Evolutionary conservation across 2,113 vertebrate species (phyloP).

Genomic region (Hirundichthys speculiger): DNA sequence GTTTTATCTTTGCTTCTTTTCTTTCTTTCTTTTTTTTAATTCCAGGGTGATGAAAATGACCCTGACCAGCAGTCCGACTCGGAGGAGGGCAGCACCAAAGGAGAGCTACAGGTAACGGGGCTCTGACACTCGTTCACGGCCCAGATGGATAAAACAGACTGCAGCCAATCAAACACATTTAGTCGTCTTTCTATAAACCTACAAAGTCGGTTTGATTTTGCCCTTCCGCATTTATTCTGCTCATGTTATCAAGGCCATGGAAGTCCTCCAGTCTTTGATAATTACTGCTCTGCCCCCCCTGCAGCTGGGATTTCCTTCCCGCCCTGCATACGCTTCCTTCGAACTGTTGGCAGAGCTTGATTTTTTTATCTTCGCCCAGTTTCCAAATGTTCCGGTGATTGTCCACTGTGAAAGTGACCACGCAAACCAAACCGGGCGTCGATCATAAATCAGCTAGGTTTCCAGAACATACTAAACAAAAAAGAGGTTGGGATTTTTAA

Average conservation of each 20-base stretch:
- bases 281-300: slow-evolving; percentile 4
- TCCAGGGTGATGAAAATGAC: slow-evolving; percentile 95
- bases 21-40: not conserved
- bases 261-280: slow-evolving; percentile 39
- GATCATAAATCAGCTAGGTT: slow-evolving; percentile 12
- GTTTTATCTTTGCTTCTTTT: not conserved
- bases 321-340: slow-evolving; percentile 15
- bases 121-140: not conserved
- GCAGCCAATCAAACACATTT: slow-evolving; percentile 6
- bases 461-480: slow-evolving; percentile 22
- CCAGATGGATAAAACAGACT: slow-evolving; percentile 14
- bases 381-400: slow-evolving; percentile 63
- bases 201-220: slow-evolving; percentile 12
- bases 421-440: slow-evolving; percentile 6
- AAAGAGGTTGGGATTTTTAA: too few species aligned
- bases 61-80: slow-evolving; percentile 93
- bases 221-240: slow-evolving; percentile 8
- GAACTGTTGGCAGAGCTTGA: slow-evolving; percentile 15
- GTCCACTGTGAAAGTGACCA: slow-evolving; percentile 47
- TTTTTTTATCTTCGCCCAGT: slow-evolving; percentile 17
- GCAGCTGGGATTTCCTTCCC: slow-evolving; percentile 31
- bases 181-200: not conserved
- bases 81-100: slow-evolving; percentile 91
- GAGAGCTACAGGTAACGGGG: slow-evolving; percentile 87
- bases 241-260: slow-evolving; percentile 18